Percentiles rank a stretch among this genome's conserved stretches.
phyloP scores from a whole-genome alignment of 2,113 vertebrate genomes.

The Phyllostomus discolor region DNA sequence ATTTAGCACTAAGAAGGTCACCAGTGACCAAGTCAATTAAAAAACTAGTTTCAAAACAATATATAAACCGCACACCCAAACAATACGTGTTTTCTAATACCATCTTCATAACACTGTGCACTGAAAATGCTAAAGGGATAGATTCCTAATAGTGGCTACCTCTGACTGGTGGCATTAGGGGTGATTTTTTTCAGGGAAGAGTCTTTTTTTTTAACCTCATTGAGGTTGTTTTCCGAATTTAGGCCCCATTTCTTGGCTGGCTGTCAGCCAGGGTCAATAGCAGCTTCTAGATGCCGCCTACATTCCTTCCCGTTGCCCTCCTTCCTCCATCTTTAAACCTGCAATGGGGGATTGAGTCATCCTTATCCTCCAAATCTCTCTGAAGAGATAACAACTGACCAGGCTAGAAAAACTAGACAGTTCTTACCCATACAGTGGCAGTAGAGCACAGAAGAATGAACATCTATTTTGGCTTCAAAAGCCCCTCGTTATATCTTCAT shows the following conservation, averaged over 20 bases:
- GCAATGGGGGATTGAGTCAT: background rate
- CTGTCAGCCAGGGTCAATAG: background rate
- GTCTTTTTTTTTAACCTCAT: background rate
- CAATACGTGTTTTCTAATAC: background rate
- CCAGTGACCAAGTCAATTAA: background rate
- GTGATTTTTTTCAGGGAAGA: background rate
- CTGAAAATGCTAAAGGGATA: background rate
- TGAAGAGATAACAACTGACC: background rate
- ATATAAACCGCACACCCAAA: background rate
- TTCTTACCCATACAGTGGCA: background rate
- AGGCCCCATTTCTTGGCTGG: background rate
- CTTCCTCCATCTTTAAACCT: background rate
- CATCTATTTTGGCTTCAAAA: background rate
- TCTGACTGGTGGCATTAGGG: background rate
- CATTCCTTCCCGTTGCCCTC: background rate
- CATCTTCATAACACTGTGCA: background rate
- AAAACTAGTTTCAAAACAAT: conserved; percentile 28
- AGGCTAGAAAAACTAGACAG: background rate
- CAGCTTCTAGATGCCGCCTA: background rate
- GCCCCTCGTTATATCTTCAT: background rate
- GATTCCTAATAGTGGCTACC: background rate
- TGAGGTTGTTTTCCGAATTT: background rate
- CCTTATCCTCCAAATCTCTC: background rate
- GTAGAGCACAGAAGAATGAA: background rate
- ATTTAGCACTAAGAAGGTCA: background rate